Percentiles rank a stretch among this genome's conserved stretches.
Evolutionary conservation across 2,888 invertebrate genomes (phyloP).

Genomic region (Pristionchus japonicus): DNA sequence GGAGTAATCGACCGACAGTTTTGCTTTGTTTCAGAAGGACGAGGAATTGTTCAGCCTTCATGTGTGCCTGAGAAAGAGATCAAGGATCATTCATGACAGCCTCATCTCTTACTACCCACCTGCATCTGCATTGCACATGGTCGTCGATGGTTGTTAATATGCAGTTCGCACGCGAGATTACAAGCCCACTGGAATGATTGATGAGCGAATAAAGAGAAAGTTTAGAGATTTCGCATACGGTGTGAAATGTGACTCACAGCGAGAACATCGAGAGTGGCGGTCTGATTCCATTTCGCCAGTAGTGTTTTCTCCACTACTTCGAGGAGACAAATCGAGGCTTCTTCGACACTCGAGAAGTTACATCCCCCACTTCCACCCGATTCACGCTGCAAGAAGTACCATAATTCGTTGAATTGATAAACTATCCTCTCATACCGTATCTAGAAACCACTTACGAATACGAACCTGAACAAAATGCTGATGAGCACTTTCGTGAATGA

Average conservation of each 20-base stretch:
- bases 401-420: not conserved
- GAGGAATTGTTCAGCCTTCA: slow-evolving; percentile 30
- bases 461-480: slow-evolving; percentile 50
- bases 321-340: not conserved
- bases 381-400: not conserved
- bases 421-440: not conserved
- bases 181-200: slow-evolving; percentile 61
- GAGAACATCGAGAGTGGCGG: slow-evolving; percentile 1
- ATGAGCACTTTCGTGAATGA: slow-evolving; percentile 59
- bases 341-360: not conserved
- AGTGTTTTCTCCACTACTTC: slow-evolving; percentile 21
- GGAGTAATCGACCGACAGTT: slow-evolving; percentile 26
- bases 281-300: not conserved
- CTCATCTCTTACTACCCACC: not conserved
- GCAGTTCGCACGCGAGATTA: slow-evolving; percentile 53
- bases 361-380: not conserved
- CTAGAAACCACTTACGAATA: not conserved
- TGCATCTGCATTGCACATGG: slow-evolving; percentile 50
- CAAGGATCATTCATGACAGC: not conserved
- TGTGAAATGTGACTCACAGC: not conserved
- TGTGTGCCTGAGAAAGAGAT: slow-evolving; percentile 24
- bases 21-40: slow-evolving; percentile 18
- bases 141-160: slow-evolving; percentile 54
- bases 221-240: too few species aligned
- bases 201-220: too few species aligned